Percentiles rank a stretch among this genome's conserved stretches.
phyloP scores from a whole-genome alignment of 2,888 invertebrate genomes.

The Agrochola lota region DNA sequence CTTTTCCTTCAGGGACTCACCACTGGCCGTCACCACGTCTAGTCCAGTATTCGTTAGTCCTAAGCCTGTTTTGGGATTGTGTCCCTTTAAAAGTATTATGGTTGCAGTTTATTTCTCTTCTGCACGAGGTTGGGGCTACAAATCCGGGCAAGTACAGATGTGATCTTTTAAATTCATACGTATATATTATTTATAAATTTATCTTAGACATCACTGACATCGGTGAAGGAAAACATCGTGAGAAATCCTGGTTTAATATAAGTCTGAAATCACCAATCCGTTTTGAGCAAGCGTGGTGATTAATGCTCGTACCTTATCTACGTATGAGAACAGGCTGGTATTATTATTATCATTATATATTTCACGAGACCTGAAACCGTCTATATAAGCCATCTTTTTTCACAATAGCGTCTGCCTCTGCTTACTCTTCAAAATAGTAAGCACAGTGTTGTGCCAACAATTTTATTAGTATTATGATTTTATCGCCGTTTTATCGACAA shows the following conservation, averaged over 20 bases:
- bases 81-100: too few species aligned
- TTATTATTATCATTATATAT: neutral
- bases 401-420: neutral
- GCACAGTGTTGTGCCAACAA: neutral
- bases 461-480: constrained; percentile 12
- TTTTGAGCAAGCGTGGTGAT: neutral
- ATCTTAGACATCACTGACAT: too few species aligned
- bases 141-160: too few species aligned
- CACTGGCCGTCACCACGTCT: neutral
- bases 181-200: too few species aligned
- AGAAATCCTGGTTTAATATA: too few species aligned
- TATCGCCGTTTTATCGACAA: constrained; percentile 21
- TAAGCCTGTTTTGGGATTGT: too few species aligned
- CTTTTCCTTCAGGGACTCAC: neutral
- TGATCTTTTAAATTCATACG: too few species aligned
- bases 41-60: neutral
- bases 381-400: too few species aligned
- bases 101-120: too few species aligned
- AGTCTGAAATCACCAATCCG: neutral
- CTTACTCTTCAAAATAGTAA: neutral
- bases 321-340: neutral
- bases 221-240: too few species aligned
- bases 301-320: neutral
- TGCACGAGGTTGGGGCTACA: too few species aligned
- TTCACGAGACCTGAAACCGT: neutral